Conservation (phyloP, 2,797 vertebrate genomes). For the Neopelma chrysocephalum region DNA sequence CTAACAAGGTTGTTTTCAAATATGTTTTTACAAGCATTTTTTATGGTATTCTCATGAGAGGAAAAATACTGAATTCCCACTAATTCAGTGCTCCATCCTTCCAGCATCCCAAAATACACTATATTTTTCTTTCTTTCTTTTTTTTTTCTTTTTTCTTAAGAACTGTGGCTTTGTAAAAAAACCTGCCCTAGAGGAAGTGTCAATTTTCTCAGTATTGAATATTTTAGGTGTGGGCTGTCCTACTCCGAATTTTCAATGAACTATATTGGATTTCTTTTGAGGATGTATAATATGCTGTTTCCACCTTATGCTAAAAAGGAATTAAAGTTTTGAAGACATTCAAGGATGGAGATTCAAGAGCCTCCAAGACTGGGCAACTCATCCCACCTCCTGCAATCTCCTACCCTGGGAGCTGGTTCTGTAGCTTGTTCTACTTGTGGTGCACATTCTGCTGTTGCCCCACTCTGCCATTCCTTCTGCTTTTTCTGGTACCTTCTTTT, state of each 20-base stretch:
- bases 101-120: background rate
- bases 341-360: background rate
- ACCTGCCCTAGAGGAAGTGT: background rate
- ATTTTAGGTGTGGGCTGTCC: background rate
- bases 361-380: background rate
- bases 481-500: background rate
- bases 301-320: background rate
- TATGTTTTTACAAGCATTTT: background rate
- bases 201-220: background rate
- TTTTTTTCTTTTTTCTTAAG: background rate
- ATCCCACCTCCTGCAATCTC: background rate
- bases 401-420: background rate
- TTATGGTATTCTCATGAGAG: background rate
- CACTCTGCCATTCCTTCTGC: slow-evolving; percentile 21
- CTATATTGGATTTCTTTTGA: background rate
- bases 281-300: background rate
- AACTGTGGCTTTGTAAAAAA: background rate
- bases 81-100: too few relatives aligned
- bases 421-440: background rate
- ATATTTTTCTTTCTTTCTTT: background rate
- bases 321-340: background rate
- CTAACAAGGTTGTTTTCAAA: rapidly evolving
- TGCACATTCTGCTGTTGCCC: background rate
- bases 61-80: background rate
- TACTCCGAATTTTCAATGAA: background rate